Evolutionary conservation across 2,888 invertebrate genomes (phyloP).

Genomic region (Caradrina kadenii): DNA sequence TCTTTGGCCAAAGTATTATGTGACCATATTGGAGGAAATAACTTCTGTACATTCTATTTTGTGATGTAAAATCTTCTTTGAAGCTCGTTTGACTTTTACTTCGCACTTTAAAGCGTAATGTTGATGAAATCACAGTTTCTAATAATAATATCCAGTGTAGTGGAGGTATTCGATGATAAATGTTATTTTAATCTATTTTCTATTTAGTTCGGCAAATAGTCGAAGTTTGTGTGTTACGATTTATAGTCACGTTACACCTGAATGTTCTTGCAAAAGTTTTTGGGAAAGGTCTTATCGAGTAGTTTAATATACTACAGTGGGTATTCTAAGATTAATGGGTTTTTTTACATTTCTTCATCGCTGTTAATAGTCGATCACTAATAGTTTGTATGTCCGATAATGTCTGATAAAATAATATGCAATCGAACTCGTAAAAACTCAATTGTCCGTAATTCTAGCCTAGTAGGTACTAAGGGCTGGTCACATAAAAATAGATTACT

Average conservation of each 20-base stretch:
- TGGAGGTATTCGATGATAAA: slow-evolving; percentile 30
- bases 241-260: slow-evolving; percentile 14
- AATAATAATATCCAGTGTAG: slow-evolving; percentile 25
- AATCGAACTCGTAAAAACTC: no score
- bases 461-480: no score
- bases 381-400: no score
- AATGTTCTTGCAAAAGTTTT: slow-evolving; percentile 24
- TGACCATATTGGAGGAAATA: slow-evolving; percentile 32
- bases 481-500: neutral
- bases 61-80: slow-evolving; percentile 40
- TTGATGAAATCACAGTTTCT: slow-evolving; percentile 15
- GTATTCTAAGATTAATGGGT: neutral
- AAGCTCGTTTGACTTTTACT: slow-evolving; percentile 5
- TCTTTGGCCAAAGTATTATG: slow-evolving; percentile 43
- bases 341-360: no score
- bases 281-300: neutral
- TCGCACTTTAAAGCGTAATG: slow-evolving; percentile 8
- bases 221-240: slow-evolving; percentile 12
- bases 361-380: no score
- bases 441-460: no score
- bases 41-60: slow-evolving; percentile 29
- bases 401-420: no score
- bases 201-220: slow-evolving; percentile 25
- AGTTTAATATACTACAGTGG: slow-evolving; percentile 7
- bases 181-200: slow-evolving; percentile 45